Evolutionary conservation across 2,113 vertebrate genomes (phyloP), one percentile per base, ranked within the genome.

Genomic region (Coturnix japonica): DNA sequence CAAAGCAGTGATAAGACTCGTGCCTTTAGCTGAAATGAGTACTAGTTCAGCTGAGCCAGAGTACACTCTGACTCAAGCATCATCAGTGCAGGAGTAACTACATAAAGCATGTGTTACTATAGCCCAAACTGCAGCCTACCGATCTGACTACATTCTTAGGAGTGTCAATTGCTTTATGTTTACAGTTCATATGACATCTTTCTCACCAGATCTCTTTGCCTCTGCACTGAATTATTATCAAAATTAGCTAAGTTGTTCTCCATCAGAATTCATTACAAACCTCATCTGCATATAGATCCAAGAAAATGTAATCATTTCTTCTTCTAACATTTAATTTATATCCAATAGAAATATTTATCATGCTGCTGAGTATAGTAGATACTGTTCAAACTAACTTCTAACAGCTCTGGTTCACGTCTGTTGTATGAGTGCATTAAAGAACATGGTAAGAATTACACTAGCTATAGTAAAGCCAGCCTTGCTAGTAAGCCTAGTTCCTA

Each of bases 241-340:
- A 87, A 87, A 92, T 84, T 87, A 94, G 51, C 33, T 65, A 76
- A 79, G 63, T 30, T 22, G 60, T 4, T 41, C 76, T 87, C 53
- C 1, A 0, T 79, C 84, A 92, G 84, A 92, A 49, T 54, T 93
- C 78, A 72, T 84, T 91, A n/a, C 65, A 95, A 87, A 87, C 30
- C 35, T 86, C 61, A 84, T 79, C 84, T 89, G 35, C 61, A 81
- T 53, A 78, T 66, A 84, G 56, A 67, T 81, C 53, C 66, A 78
- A 81, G 66, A 3, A 72, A 90, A 90, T 60, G 20, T 13, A 67
- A 75, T 72, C 4, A 78, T 74, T 86, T 81, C 51, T 81, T 23
- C 33, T 91, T 70, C 57, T 75, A 90, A 70, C 11, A 57, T 8
- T 70, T 61, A 81, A 84, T 86, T 83, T 86, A 75, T 89, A 89